Base-by-base conservation (phyloP, 2,797 vertebrate species). In the Florisuga fusca region DNA sequence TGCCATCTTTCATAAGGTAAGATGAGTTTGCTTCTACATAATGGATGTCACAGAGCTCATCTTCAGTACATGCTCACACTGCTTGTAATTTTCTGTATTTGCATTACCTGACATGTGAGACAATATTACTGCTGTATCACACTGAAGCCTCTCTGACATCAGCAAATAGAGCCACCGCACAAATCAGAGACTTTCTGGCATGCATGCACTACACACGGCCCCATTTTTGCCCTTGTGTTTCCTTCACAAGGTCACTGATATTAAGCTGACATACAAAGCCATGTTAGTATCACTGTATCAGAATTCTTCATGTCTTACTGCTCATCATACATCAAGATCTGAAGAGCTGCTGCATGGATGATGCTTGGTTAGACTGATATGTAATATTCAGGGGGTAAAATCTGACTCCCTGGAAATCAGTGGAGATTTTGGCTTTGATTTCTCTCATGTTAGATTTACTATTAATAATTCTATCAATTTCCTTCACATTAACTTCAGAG, bases 71-170 rank as follows among this genome's bases (percentile, higher is more conserved):
- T 7, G 95, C 93, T 94, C 86, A 85, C 54, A 68, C 68, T 45
- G 33, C 92, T 94, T 58, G 81, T 87, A 96, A 95, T 96, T 94
- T 95, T 74, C 87, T 91, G 34, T 95, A 94, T 96, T 94, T 95
- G 94, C 94, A 94, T 88, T 96, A 91, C 78, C 84, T 92, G 94
- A 95, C 87, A 90, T 87, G 84, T 51, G 87, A 94, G 87, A 87
- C 79, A 87, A 90, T 93, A 84, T 92, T 97, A 95, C 87, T 90
- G 89, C 54, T 84, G 0, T 66, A 88, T 93, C 95, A 72, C 79
- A 67, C 67, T 94, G 95, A 96, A 89, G 88, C 54, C 89, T 93
- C 91, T 91, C 84, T 92, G 91, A 80, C 93, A 97, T 89, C 90
- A 87, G 91, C 95, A 97, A 96, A 96, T 7, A 95, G 77, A 97